phyloP scores from a whole-genome alignment of 2,113 vertebrate genomes.

The Pteropus alecto region DNA sequence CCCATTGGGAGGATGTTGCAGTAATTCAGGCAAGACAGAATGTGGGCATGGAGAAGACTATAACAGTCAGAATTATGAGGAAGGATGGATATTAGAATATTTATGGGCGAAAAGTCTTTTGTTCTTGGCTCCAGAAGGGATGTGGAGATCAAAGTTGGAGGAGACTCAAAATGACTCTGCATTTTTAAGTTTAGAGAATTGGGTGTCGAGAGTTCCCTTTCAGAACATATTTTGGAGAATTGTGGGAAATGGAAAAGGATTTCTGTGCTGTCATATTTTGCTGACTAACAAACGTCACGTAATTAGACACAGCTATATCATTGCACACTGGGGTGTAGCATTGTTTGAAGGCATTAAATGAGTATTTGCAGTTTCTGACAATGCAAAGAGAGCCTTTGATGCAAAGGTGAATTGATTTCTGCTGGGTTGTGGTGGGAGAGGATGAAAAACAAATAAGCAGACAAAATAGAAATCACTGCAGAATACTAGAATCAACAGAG shows the following conservation, averaged over 20 bases:
- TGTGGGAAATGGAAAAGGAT: not conserved
- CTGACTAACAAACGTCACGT: not conserved
- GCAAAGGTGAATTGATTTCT: constrained; percentile 56
- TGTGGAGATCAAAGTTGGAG: not conserved
- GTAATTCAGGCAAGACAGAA: not conserved
- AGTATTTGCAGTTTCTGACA: constrained; percentile 58
- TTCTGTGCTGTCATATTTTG: not conserved
- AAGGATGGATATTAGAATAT: not conserved
- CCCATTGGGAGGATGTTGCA: not conserved
- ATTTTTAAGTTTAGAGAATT: not conserved
- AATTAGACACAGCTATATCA: constrained; percentile 24
- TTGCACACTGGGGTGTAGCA: not conserved
- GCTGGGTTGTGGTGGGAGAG: not conserved
- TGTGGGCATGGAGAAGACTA: not conserved
- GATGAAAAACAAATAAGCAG: constrained; percentile 61
- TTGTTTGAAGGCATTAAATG: constrained; percentile 42
- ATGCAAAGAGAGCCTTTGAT: constrained; percentile 44
- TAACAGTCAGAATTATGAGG: not conserved
- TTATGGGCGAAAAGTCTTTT: not conserved
- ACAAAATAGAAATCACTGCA: constrained; percentile 41
- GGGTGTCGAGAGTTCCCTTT: not conserved
- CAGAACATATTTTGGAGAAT: not conserved
- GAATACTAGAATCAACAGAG: not conserved
- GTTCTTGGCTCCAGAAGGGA: not conserved
- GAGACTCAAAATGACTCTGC: not conserved